A percentile compares a stretch with the other conserved stretches of the same genome.
Evolutionary conservation across 2,113 vertebrate genomes (phyloP).

Genomic region (Alectura lathami): DNA sequence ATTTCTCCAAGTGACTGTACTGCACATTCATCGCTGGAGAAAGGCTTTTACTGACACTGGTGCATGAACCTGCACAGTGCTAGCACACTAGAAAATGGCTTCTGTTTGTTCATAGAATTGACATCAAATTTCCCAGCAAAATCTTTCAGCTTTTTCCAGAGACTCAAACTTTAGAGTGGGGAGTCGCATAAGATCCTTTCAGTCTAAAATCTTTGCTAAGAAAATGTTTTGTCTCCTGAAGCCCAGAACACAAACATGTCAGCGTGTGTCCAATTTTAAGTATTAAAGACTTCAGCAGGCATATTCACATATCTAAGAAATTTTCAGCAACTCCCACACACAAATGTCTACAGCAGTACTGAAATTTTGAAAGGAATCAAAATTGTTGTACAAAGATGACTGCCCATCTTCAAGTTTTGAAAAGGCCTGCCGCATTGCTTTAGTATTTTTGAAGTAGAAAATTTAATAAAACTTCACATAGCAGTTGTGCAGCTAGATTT

Average conservation of each 20-base stretch:
- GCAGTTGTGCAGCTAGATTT: too few species aligned
- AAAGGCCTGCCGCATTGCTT: background rate
- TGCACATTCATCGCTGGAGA: background rate
- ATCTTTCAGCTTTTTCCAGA: background rate
- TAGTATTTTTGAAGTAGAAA: background rate
- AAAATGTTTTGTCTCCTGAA: background rate
- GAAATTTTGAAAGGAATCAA: background rate
- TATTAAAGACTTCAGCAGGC: background rate
- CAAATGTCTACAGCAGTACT: background rate
- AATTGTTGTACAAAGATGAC: background rate
- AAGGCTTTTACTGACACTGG: background rate
- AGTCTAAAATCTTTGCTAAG: background rate
- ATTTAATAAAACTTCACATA: background rate
- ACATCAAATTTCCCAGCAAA: background rate
- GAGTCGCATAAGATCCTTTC: background rate
- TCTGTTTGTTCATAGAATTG: background rate
- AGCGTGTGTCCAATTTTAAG: background rate
- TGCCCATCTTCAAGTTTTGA: background rate
- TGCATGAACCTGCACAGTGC: background rate
- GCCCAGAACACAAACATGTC: background rate
- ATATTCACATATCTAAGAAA: background rate
- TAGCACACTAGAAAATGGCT: background rate
- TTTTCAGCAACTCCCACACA: slow-evolving; percentile 2
- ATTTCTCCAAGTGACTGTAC: background rate
- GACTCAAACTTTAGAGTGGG: background rate